phyloP scores from a whole-genome alignment of 2,113 vertebrate species.

The Chelonoidis abingdonii region DNA sequence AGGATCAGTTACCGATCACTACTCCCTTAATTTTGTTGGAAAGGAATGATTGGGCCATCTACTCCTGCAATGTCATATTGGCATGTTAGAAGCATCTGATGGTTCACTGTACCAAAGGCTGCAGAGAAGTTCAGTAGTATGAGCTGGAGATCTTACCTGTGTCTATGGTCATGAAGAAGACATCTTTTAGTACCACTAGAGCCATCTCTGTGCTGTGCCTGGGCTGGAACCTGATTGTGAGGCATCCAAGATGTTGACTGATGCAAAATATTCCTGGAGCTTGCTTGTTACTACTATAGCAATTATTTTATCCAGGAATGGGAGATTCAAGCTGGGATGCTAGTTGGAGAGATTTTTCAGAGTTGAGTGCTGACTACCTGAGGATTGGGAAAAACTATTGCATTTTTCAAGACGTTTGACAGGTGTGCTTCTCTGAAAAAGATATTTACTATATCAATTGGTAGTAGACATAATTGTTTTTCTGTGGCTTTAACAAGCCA shows the following conservation, averaged over 20 bases:
- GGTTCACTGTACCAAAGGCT: background rate
- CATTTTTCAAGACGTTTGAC: no score
- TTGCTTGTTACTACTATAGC: no score
- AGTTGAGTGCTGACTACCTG: background rate
- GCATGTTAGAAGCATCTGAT: background rate
- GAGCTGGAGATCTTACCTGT: background rate
- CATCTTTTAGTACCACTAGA: background rate
- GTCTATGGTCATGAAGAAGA: constrained; percentile 30
- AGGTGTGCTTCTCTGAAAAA: no score
- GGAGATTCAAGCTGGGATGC: background rate
- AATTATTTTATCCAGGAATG: background rate
- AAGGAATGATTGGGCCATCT: background rate
- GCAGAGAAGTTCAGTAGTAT: background rate
- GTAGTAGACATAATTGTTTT: no score
- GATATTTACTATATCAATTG: no score
- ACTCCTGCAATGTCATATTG: background rate
- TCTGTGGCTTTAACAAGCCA: background rate
- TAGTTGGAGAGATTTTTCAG: background rate
- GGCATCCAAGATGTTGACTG: no score
- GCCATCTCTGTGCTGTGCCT: background rate
- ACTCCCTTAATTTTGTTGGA: background rate
- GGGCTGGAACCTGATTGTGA: no score
- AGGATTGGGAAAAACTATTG: background rate
- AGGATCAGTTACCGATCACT: background rate
- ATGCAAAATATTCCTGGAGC: no score